Percentiles rank a stretch among this genome's conserved stretches.
These are phyloP conservation scores for Halocaridina rubra DNA, from an alignment of 2,888 invertebrate genomes.

Conservation along the genomic window DNA sequence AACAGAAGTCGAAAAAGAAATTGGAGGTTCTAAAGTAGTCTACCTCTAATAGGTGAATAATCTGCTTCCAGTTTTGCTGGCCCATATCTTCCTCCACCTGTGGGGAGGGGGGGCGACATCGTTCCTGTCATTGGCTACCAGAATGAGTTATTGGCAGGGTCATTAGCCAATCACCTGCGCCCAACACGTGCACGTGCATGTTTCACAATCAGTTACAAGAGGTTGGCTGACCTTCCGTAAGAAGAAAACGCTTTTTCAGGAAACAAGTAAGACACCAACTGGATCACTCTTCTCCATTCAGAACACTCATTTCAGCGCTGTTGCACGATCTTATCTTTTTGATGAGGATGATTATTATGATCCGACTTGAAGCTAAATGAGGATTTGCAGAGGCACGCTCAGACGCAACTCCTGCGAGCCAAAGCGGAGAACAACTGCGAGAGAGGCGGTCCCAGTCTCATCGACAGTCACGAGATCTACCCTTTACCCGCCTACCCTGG, in stretches of 20 bases:
- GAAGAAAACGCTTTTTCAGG: neutral
- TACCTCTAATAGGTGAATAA: no score
- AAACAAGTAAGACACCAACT: no score
- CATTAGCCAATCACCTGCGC: slow-evolving; percentile 27
- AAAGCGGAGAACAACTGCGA: slow-evolving; percentile 5
- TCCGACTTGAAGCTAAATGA: neutral
- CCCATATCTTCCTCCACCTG: slow-evolving; percentile 14
- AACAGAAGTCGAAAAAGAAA: neutral
- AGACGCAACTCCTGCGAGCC: slow-evolving; percentile 2
- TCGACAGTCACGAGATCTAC: slow-evolving; percentile 15
- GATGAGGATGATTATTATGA: neutral
- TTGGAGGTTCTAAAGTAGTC: no score
- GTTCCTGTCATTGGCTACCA: slow-evolving; percentile 27
- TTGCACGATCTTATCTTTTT: no score
- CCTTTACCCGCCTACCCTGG: no score
- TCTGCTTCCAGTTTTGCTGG: neutral
- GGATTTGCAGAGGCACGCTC: neutral
- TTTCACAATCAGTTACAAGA: slow-evolving; percentile 13
- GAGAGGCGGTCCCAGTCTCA: neutral
- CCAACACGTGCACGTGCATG: slow-evolving; percentile 18
- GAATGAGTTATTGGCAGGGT: slow-evolving; percentile 17
- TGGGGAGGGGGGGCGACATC: neutral
- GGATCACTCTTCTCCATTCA: neutral
- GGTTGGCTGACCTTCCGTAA: neutral
- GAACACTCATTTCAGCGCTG: neutral